Evolutionary conservation across 2,113 vertebrate species (phyloP), one percentile per base, ranked within the genome.

Genomic region (Mohoua ochrocephala): DNA sequence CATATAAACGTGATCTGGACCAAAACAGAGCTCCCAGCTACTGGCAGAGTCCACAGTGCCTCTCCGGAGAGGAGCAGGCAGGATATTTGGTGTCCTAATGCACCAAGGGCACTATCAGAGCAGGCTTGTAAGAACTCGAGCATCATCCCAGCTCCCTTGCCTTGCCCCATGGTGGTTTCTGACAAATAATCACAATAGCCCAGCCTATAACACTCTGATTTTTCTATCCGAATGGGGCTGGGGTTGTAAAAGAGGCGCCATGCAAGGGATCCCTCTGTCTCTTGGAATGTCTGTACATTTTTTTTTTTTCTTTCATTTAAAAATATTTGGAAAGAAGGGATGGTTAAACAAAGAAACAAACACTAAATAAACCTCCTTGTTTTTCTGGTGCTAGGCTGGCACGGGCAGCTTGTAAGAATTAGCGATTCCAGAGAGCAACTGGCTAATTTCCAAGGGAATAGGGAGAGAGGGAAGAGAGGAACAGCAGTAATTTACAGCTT

Each of bases 371-470:
- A 84, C 74, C 77, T 88, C 78, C 71, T 73, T 49, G 22, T 64
- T 91, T 76, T 73, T 45, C 59, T 61, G 57, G 65, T 65, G 81
- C 28, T 65, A 60, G 53, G 13, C 61, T 85, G 95, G 87, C 81
- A 95, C 2, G 0, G 41, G 84, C 67, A 91, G 89, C 74, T 84
- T 81, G 41, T 52, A 60, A 37, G 74, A 73, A 96, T 96, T 73
- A 91, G 91, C 50, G 60, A 95, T 93, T 96, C 91, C 57, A 57
- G 81, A 82, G 87, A 94, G 74, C 65, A 91, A 94, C 78, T 91
- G 82, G 87, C 89, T 94, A 83, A 96, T 96, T 94, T 96, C 95
- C 89, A 83, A 79, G 78, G 84, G 84, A 95, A 79, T 24, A n/a
- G 45, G 23, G 74, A 95, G 89, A 89, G 41, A 33, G 53, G 27